phyloP scores from a whole-genome alignment of 2,113 vertebrate species.

The Saccopteryx bilineata region DNA sequence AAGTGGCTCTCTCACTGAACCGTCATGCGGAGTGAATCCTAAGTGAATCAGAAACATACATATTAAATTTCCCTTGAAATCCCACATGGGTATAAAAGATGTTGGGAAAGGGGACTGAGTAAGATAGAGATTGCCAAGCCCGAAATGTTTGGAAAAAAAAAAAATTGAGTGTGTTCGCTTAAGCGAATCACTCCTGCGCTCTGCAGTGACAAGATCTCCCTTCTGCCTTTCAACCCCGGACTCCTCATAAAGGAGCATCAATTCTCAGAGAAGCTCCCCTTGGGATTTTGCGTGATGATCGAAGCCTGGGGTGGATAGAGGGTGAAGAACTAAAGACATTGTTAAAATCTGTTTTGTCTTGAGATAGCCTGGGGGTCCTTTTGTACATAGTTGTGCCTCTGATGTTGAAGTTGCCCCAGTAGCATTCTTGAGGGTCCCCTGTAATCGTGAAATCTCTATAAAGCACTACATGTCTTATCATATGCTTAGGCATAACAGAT shows the following conservation, averaged over 20 bases:
- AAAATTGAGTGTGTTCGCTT: constrained; percentile 66
- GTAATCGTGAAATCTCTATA: background rate
- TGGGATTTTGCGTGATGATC: background rate
- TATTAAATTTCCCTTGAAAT: constrained; percentile 80
- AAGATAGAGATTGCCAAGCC: constrained; percentile 69
- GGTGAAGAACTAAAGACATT: background rate
- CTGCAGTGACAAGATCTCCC: background rate
- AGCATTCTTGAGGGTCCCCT: background rate
- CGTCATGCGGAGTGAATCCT: constrained; percentile 66
- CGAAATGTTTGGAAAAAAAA: constrained; percentile 75
- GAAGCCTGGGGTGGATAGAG: background rate
- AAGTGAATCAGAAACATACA: constrained; percentile 76
- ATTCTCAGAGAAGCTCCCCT: background rate
- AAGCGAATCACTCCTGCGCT: constrained; percentile 40
- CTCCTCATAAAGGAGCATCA: background rate
- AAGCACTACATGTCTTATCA: background rate
- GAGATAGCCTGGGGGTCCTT: background rate
- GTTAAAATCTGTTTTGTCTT: background rate
- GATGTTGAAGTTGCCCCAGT: background rate
- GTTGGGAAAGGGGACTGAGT: constrained; percentile 70
- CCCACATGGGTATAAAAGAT: constrained; percentile 77
- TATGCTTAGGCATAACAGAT: background rate
- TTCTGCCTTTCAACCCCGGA: background rate
- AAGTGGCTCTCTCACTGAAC: constrained; percentile 60
- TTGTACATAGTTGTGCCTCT: background rate